Evolutionary conservation across 2,113 vertebrate genomes (phyloP), one percentile per base, ranked within the genome.

Genomic region (Sciurus niger): DNA sequence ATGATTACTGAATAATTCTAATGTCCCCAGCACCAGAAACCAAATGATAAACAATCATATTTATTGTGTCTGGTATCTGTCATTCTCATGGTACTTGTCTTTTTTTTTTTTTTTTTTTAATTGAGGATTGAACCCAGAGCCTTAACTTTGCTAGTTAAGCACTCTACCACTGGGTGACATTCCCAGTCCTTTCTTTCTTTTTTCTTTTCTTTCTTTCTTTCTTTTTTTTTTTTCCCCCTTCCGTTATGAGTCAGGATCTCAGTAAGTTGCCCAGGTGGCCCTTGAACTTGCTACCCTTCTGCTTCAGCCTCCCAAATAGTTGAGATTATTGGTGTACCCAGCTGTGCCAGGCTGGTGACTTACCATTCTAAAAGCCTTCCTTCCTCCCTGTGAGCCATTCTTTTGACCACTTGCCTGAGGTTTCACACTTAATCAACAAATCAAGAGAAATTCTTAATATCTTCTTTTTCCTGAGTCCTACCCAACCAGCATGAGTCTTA

Each of bases 391-490:
- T 91, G 40, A 89, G 30, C 24, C 22, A 24, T 63, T 37, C 68
- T 84, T 88, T 89, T 22, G n/a, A 10, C 86, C 13, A 67, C 48
- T 87, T 89, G 46, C 53, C 48, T 46, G 10, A 32, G 4, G 58
- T 85, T 84, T 86, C 74, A 89, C 60, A 79, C 4, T 84, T 84
- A 80, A 20, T 84, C 77, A 91, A 84, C 43, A 86, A 68, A 89
- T 72, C 1, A 43, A 85, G 60, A 96, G 18, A 94, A 95, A 55
- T 40, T 85, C 28, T 55, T 92, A 70, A 18, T 46, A 13, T 18
- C 10, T 83, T 65, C 37, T 80, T 55, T 77, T 40, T 3, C 16
- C 25, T 55, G 68, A 46, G 48, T 72, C 28, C 65, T 94, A 11
- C n/a, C 65, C 43, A 46, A 6, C 32, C 30, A 83, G 8, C 28